A percentile compares a stretch with the other conserved stretches of the same genome.
Conservation (phyloP, 1,140 invertebrate species). For the Bombus waltoni region DNA sequence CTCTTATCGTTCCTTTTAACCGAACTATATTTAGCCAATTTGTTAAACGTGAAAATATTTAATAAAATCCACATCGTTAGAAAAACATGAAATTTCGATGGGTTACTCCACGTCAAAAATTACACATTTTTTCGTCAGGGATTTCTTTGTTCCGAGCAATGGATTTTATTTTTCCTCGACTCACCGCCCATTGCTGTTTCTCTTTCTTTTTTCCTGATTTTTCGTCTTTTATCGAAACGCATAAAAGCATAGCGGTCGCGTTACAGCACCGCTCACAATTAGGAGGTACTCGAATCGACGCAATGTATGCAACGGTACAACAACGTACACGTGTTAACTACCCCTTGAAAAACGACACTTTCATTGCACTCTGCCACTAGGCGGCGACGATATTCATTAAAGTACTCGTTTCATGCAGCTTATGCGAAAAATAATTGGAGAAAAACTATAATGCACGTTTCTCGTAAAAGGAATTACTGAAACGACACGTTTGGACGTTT, state of each 20-base stretch:
- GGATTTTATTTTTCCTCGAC: too few relatives aligned
- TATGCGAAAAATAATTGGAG: background rate
- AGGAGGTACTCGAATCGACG: background rate
- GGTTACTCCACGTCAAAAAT: too few relatives aligned
- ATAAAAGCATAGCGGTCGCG: background rate
- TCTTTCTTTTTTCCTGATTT: too few relatives aligned
- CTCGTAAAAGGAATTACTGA: too few relatives aligned
- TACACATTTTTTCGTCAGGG: too few relatives aligned
- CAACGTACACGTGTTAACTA: background rate
- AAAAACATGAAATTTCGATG: too few relatives aligned
- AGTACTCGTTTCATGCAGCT: background rate
- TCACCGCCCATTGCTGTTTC: too few relatives aligned
- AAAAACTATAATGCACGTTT: too few relatives aligned
- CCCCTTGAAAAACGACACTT: conserved; percentile 1
- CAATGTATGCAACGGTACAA: background rate
- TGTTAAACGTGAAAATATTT: conserved; percentile 1
- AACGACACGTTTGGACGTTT: background rate
- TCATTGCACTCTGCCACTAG: background rate
- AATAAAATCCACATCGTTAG: too few relatives aligned
- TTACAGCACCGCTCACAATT: background rate
- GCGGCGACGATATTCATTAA: background rate
- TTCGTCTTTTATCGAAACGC: background rate
- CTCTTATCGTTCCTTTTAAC: background rate
- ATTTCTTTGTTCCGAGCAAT: too few relatives aligned
- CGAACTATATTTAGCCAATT: background rate